Conservation (phyloP, 2,113 vertebrate species). For the Eubucco bourcierii region DNA sequence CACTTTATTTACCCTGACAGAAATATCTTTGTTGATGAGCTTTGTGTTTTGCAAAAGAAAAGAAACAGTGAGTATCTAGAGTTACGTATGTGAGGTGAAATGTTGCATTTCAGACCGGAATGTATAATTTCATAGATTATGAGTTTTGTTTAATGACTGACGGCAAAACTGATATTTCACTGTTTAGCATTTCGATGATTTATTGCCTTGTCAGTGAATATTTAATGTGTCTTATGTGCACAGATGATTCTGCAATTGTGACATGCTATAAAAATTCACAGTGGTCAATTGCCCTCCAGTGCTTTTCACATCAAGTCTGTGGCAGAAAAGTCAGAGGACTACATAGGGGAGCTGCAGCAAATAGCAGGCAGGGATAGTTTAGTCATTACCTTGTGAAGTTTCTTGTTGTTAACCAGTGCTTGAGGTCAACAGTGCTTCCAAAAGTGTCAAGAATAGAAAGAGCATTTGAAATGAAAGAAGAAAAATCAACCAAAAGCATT, state of each 20-base stretch:
- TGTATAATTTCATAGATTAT: conserved; percentile 56
- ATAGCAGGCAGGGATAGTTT: background rate
- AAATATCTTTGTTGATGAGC: conserved; percentile 34
- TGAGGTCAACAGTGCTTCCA: background rate
- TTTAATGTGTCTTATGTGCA: conserved; percentile 24
- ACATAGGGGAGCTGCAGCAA: background rate
- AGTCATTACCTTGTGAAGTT: background rate
- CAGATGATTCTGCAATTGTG: conserved; percentile 47
- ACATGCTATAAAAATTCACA: conserved; percentile 21
- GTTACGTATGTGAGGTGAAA: conserved; percentile 27
- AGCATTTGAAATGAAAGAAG: background rate
- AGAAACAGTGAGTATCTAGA: background rate
- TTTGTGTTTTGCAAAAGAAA: conserved; percentile 33
- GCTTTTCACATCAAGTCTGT: background rate
- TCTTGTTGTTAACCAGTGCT: background rate
- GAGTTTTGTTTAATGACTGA: conserved; percentile 58
- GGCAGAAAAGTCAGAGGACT: background rate
- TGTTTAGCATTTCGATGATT: conserved; percentile 50
- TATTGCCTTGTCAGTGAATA: conserved; percentile 31
- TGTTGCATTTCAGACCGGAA: conserved; percentile 47
- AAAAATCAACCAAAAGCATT: background rate
- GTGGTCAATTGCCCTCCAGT: conserved; percentile 15
- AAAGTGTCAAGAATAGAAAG: background rate
- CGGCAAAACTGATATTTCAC: conserved; percentile 52
- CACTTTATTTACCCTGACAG: conserved; percentile 44